Evolutionary conservation across 2,797 vertebrate species (phyloP).

Genomic region (Sandelia bainsii): DNA sequence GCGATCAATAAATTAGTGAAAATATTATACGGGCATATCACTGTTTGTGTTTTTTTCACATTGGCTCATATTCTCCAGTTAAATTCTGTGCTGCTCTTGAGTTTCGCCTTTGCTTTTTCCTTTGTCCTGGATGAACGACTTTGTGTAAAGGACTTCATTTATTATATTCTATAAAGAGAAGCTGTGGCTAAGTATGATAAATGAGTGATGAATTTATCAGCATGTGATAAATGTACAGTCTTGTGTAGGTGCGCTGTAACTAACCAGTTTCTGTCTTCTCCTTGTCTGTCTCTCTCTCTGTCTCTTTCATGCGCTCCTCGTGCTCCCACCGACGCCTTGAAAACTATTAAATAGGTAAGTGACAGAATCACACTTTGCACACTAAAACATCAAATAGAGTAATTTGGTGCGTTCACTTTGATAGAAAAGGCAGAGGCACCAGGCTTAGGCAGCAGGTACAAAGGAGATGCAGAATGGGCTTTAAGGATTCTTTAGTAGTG

Average conservation of each 20-base stretch:
- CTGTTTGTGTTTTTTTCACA: not conserved
- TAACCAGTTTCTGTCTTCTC: conserved; percentile 49
- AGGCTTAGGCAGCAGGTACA: conserved; percentile 30
- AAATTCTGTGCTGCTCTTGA: conserved; percentile 27
- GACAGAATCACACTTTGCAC: conserved; percentile 54
- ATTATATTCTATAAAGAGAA: conserved; percentile 64
- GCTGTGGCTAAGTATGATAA: conserved; percentile 75
- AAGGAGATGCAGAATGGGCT: conserved; percentile 28
- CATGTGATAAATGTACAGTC: conserved; percentile 66
- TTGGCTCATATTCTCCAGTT: not conserved
- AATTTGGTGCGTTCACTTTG: conserved; percentile 60
- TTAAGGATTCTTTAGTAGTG: conserved; percentile 20
- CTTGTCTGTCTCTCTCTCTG: conserved; percentile 3
- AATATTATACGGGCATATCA: too few species aligned
- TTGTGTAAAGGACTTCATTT: conserved; percentile 71
- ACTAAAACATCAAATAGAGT: conserved; percentile 61
- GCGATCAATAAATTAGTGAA: too few species aligned
- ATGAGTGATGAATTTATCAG: conserved; percentile 74
- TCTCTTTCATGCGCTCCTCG: conserved; percentile 24
- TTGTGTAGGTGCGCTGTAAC: conserved; percentile 49
- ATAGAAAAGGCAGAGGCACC: conserved; percentile 2
- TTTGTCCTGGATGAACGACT: conserved; percentile 64
- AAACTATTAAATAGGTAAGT: conserved; percentile 81
- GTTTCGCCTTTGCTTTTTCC: conserved; percentile 31
- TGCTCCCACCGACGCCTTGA: conserved; percentile 31